Evolutionary conservation across 2,888 invertebrate species (phyloP).

Genomic region (Frankliniella fusca): DNA sequence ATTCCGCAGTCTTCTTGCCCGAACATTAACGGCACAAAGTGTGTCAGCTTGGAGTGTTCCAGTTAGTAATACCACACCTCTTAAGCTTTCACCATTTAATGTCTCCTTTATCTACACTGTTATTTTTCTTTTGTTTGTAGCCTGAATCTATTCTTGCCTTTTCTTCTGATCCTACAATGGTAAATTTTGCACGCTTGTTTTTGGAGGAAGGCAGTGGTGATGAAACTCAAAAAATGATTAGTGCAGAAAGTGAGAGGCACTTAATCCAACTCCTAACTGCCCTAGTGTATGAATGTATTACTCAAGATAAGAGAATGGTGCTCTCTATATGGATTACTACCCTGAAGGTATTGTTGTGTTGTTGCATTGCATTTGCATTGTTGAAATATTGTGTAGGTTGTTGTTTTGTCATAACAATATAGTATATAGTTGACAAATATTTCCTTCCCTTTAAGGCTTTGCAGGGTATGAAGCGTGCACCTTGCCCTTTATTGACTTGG

Average conservation of each 20-base stretch:
- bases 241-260: slow-evolving; percentile 41
- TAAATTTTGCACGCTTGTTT: slow-evolving; percentile 67
- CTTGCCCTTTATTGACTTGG: slow-evolving; percentile 62
- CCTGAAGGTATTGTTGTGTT: slow-evolving; percentile 55
- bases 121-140: slow-evolving; percentile 36
- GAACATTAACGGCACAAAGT: slow-evolving; percentile 71
- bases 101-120: slow-evolving; percentile 5
- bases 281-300: slow-evolving; percentile 74
- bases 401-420: slow-evolving; percentile 37
- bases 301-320: slow-evolving; percentile 71
- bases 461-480: slow-evolving; percentile 52
- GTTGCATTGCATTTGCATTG: slow-evolving; percentile 32
- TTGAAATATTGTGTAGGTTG: slow-evolving; percentile 34
- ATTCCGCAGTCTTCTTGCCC: slow-evolving; percentile 70
- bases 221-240: neutral
- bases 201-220: slow-evolving; percentile 44
- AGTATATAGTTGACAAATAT: slow-evolving; percentile 34
- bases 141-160: slow-evolving; percentile 67
- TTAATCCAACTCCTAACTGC: slow-evolving; percentile 60
- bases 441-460: slow-evolving; percentile 51
- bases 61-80: slow-evolving; percentile 39
- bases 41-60: slow-evolving; percentile 62
- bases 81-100: neutral
- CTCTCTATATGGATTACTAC: slow-evolving; percentile 68
- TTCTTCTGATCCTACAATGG: slow-evolving; percentile 66